These are phyloP conservation scores for Hippocampus barbouri DNA, from an alignment of 2,113 vertebrate genomes.

Conservation along the genomic window DNA sequence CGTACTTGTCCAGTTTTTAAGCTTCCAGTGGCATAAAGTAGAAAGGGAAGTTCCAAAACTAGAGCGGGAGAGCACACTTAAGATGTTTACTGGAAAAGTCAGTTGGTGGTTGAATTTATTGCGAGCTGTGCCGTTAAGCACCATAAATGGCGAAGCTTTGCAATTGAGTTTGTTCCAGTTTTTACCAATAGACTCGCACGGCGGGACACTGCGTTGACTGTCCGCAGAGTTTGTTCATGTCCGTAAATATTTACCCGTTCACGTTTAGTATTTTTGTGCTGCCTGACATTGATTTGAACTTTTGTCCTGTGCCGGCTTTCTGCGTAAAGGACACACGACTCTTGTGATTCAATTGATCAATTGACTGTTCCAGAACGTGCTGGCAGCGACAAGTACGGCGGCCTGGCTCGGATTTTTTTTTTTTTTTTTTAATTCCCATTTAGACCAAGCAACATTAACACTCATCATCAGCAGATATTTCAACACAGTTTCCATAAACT, in stretches of 20 bases:
- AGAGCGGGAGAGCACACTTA: neutral
- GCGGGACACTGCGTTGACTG: constrained; percentile 24
- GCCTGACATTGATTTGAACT: constrained; percentile 37
- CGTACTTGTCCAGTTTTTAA: neutral
- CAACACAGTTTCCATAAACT: constrained; percentile 26
- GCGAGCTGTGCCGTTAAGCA: constrained; percentile 6
- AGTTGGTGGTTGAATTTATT: neutral
- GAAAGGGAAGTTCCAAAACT: neutral
- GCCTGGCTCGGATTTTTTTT: neutral
- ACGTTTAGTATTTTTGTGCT: constrained; percentile 31
- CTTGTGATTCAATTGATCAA: constrained; percentile 6
- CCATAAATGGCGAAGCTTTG: neutral
- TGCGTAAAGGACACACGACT: constrained; percentile 4
- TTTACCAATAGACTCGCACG: constrained; percentile 9
- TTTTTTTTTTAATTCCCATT: neutral
- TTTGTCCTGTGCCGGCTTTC: constrained; percentile 37
- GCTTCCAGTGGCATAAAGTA: neutral
- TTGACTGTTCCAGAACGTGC: neutral
- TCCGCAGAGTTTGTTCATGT: constrained; percentile 25
- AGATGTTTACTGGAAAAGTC: constrained; percentile 3
- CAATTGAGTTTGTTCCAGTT: constrained; percentile 23
- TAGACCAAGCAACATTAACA: constrained; percentile 13
- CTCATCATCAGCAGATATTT: constrained; percentile 9
- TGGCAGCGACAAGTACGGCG: neutral
- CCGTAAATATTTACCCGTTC: constrained; percentile 63